Evolutionary conservation across 2,888 invertebrate species (phyloP), one percentile per base, ranked within the genome.

Genomic region (Apamea sordens): DNA sequence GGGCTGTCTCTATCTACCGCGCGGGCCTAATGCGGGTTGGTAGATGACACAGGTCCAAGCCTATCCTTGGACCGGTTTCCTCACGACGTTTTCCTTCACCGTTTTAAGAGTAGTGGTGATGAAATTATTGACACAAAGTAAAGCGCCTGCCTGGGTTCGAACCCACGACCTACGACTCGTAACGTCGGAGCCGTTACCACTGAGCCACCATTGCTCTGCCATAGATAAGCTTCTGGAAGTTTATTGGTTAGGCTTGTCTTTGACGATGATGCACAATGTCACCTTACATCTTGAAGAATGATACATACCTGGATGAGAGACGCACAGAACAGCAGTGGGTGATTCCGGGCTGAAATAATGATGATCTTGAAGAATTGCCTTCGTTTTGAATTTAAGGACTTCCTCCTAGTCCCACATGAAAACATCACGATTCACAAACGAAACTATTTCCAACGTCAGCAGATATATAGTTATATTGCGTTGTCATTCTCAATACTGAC

Each of bases 401-500:
- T 36, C 36, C 24, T 53, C n/a, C n/a, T n/a, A n/a, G n/a, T n/a
- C 21, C 53, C 7, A 13, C 15, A 63, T 8, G 32, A 18, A 28
- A 6, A 15, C 13, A 28, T 15, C 3, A 32, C 1, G 8, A 32
- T 32, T 63, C 8, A 32, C 18, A 32, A 63, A 63, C 63, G 18
- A 32, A 61, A 28, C 50, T 50, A 1, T 32, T 28, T 50, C 50
- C 7, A 13, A 21, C 1, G 2, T 21, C 8, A 64, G 21, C 11
- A 63, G 18, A 32, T 28, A 61, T 8, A 8, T 10, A 64, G 11
- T 10, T 64, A 24, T 36, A 41, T 11, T 56, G 28, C 18, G 63
- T 77, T 50, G 21, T 41, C 11, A 59, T 24, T 69, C 53, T n/a
- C 15, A 69, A 77, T 69, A 73, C 41, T 64, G 63, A n/a, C 71